Evolutionary conservation across 2,888 invertebrate species (phyloP), one percentile per base, ranked within the genome.

Genomic region (Masnerella sp.): DNA sequence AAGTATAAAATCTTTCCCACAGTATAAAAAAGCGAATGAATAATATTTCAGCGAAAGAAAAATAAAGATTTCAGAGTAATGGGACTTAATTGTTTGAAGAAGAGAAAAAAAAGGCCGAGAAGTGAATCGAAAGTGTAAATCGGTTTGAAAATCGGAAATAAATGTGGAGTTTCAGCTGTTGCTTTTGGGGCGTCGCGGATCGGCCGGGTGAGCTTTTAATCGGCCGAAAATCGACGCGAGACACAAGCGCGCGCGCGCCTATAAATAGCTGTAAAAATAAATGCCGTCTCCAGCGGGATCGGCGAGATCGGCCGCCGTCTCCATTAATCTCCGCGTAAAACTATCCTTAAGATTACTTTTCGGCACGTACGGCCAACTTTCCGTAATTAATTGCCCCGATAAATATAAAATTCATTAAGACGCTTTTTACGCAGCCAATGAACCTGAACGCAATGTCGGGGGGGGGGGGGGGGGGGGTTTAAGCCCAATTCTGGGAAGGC

Each of bases 211-310:
- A 74, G 65, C 69, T 74, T 74, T 70, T 69, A 65, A 74, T 59
- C 65, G 74, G 64, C 58, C 61, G 64, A 69, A 70, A 65, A 74
- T 74, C 56, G 68, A 74, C 64, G 68, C 74, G 42, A 62, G 73
- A 68, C 59, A 32, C 72, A 49, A 67, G 56, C 73, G 42, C 25
- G 14, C 30, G 18, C 5, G n/a, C n/a, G n/a, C 59, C 69, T 70
- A 74, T 59, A 70, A 74, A 74, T 74, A 70, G 65, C 49, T 49
- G 54, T 59, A 42, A 69, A 59, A 70, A 65, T 70, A 70, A 69
- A 61, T 65, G 65, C 56, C 36, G 40, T n/a, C n/a, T n/a, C n/a
- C n/a, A n/a, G n/a, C 67, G 38, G 18, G 51, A 43, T 49, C 36
- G 22, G n/a, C n/a, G n/a, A n/a, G n/a, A n/a, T n/a, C n/a, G n/a